Evolutionary conservation across 2,888 invertebrate species (phyloP).

Genomic region (Andricus quercusramuli): DNA sequence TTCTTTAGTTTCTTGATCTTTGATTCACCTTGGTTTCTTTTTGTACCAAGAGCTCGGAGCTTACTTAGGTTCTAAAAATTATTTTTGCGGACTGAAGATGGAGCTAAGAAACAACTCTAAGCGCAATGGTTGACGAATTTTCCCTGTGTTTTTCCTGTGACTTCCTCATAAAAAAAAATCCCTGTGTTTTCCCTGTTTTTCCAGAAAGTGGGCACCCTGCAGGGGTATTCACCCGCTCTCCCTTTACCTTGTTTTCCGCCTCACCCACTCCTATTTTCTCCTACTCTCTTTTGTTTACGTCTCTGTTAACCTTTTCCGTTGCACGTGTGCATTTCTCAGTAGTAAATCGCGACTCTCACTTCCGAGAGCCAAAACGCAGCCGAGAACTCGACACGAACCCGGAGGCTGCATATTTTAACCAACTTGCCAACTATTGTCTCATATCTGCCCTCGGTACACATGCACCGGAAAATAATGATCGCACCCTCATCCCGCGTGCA

Average conservation of each 20-base stretch:
- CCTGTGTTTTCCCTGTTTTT: too few species aligned
- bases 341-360: conserved; percentile 9
- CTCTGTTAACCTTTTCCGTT: conserved; percentile 33
- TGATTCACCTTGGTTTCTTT: too few species aligned
- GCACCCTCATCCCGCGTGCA: conserved; percentile 10
- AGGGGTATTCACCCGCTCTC: conserved; percentile 45
- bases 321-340: conserved; percentile 8
- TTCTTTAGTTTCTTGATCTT: too few species aligned
- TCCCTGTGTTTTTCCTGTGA: too few species aligned
- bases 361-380: conserved; percentile 18
- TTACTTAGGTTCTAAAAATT: too few species aligned
- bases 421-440: conserved; percentile 40
- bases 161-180: too few species aligned
- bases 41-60: too few species aligned
- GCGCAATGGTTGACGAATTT: too few species aligned
- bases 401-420: conserved; percentile 40
- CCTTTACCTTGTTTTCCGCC: conserved; percentile 41
- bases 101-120: too few species aligned
- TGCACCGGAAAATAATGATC: conserved; percentile 41
- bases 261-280: conserved; percentile 13
- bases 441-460: conserved; percentile 10
- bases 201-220: too few species aligned
- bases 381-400: conserved; percentile 28
- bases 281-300: conserved; percentile 3
- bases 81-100: too few species aligned